phyloP scores from a whole-genome alignment of 2,113 vertebrate species.

The Cygnus atratus region DNA sequence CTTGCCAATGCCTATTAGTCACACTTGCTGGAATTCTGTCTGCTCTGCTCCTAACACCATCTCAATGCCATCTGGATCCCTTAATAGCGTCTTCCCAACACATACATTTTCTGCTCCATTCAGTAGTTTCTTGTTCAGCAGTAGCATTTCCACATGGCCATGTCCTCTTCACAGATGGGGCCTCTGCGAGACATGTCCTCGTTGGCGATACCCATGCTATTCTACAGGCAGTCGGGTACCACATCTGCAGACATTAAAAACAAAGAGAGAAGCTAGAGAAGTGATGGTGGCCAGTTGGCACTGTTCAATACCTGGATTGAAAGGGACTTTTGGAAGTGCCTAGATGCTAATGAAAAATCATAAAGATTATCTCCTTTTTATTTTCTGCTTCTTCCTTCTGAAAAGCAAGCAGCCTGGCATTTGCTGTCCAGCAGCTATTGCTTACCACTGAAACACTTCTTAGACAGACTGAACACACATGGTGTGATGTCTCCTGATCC shows the following conservation, averaged over 20 bases:
- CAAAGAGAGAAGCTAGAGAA: neutral
- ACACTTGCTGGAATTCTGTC: constrained; percentile 56
- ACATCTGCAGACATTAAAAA: neutral
- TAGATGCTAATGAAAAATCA: neutral
- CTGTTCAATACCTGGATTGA: neutral
- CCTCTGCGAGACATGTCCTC: neutral
- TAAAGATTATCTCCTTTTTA: neutral
- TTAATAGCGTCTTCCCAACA: constrained; percentile 18
- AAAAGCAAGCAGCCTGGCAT: neutral
- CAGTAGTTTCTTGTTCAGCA: constrained; percentile 4
- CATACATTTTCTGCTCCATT: constrained; percentile 45
- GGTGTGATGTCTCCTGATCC: neutral
- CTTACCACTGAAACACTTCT: neutral
- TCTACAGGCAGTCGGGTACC: neutral
- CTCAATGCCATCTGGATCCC: constrained; percentile 39
- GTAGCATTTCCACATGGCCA: constrained; percentile 32
- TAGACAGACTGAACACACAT: neutral
- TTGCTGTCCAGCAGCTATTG: neutral
- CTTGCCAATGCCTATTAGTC: constrained; percentile 62
- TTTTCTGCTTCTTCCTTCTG: neutral
- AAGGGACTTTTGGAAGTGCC: neutral
- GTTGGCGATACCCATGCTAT: rapidly evolving
- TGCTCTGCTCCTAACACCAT: constrained; percentile 39
- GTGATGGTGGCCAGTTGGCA: neutral
- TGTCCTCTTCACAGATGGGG: neutral